A percentile compares a stretch with the other conserved stretches of the same genome.
These are phyloP conservation scores for Anarhynchus alexandrinus DNA, from an alignment of 2,113 vertebrate genomes.

Conservation along the genomic window DNA sequence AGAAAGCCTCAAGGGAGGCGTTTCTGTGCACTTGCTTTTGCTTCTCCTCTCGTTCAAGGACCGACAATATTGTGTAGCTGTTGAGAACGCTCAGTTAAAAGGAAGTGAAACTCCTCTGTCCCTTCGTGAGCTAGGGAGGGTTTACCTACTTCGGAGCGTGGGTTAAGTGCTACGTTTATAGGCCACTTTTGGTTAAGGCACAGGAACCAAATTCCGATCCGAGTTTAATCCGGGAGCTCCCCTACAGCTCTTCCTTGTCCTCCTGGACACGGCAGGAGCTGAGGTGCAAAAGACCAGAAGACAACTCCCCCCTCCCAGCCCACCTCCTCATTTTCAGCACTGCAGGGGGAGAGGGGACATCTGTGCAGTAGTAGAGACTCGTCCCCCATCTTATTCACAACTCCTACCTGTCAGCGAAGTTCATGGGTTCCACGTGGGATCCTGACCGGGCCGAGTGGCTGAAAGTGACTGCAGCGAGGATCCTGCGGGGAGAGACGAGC, in stretches of 20 bases:
- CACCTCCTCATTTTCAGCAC: not conserved
- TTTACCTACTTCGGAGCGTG: fast-evolving
- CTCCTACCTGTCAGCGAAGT: constrained; percentile 42
- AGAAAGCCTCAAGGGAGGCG: not conserved
- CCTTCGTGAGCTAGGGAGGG: not conserved
- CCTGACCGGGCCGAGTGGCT: not conserved
- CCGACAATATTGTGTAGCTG: not conserved
- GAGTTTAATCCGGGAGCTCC: not conserved
- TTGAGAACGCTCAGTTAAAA: not conserved
- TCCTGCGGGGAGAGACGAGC: not conserved
- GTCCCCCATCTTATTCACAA: fast-evolving
- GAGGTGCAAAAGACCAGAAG: too few species aligned
- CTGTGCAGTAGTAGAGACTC: fast-evolving
- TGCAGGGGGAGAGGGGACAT: fast-evolving
- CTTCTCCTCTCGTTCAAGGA: not conserved
- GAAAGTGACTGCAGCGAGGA: not conserved
- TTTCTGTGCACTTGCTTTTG: not conserved
- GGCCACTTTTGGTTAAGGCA: not conserved
- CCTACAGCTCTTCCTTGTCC: too few species aligned
- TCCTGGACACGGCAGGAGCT: not conserved
- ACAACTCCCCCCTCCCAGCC: not conserved
- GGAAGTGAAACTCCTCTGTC: not conserved
- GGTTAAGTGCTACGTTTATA: not conserved
- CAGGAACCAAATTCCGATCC: not conserved
- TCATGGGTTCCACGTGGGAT: constrained; percentile 54